Conservation (phyloP, 1,140 invertebrate genomes). For the Cydia fagiglandana region DNA sequence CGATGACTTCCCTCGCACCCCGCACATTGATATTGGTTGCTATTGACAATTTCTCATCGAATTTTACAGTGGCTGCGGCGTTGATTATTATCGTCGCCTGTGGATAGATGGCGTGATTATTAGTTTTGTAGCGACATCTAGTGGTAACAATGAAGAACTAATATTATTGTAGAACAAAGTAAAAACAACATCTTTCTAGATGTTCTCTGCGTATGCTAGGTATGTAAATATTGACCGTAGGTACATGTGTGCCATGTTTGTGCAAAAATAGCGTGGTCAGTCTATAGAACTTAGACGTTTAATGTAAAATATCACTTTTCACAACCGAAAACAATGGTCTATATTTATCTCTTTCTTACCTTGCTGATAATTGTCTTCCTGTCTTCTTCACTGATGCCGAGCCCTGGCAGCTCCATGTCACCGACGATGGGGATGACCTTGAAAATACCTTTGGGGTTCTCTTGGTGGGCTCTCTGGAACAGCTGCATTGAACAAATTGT, state of each 20-base stretch:
- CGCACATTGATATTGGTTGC: slow-evolving; percentile 82
- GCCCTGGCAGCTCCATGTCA: slow-evolving; percentile 82
- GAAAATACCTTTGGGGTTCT: slow-evolving; percentile 76
- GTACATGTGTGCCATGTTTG: no score
- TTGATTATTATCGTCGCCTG: slow-evolving; percentile 90
- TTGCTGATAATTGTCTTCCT: slow-evolving; percentile 79
- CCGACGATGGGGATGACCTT: slow-evolving; percentile 84
- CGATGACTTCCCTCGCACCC: slow-evolving; percentile 82
- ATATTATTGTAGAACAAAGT: no score
- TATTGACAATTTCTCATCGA: slow-evolving; percentile 89
- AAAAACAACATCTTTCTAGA: no score
- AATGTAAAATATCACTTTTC: no score
- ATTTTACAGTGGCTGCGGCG: slow-evolving; percentile 91
- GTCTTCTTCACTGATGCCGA: slow-evolving; percentile 85
- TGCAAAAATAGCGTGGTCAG: no score
- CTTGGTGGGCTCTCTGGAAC: slow-evolving; percentile 78
- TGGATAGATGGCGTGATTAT: slow-evolving; percentile 35
- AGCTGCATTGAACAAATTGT: slow-evolving; percentile 68
- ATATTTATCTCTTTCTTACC: slow-evolving; percentile 60
- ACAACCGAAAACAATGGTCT: not conserved
- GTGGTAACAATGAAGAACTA: not conserved
- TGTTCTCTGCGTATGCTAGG: no score
- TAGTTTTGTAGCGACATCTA: not conserved
- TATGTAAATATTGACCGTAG: no score
- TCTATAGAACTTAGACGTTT: no score